phyloP scores from a whole-genome alignment of 2,113 vertebrate species.

The Anser brachyrhynchus region DNA sequence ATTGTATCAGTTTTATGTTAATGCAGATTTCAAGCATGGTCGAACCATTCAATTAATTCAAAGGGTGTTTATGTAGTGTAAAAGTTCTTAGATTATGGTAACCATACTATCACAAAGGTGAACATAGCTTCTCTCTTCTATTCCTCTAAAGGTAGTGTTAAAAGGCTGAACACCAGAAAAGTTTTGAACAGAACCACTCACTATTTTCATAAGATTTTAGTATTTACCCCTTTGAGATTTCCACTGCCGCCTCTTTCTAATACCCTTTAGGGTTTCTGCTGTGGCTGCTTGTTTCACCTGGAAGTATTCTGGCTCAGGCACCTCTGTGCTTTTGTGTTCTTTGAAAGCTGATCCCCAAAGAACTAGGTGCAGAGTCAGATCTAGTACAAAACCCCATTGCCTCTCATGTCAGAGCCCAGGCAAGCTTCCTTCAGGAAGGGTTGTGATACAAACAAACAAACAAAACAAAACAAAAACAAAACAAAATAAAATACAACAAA shows the following conservation, averaged over 20 bases:
- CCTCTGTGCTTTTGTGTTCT: not conserved
- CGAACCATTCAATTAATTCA: not conserved
- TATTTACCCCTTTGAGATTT: not conserved
- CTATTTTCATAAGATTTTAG: not conserved
- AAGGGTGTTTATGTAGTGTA: not conserved
- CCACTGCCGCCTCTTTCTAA: accelerated
- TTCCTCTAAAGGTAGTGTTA: not conserved
- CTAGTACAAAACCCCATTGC: too few relatives aligned
- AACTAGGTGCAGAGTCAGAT: too few relatives aligned
- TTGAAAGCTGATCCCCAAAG: too few relatives aligned
- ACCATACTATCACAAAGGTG: not conserved
- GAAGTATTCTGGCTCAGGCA: not conserved
- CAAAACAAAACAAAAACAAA: not conserved
- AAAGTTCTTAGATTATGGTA: not conserved
- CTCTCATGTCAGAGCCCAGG: not conserved
- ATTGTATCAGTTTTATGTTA: not conserved
- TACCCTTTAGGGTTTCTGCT: not conserved
- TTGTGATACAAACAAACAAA: not conserved
- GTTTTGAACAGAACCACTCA: not conserved
- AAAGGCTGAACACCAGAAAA: not conserved
- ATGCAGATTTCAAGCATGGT: not conserved
- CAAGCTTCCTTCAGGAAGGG: not conserved
- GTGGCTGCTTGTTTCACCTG: not conserved
- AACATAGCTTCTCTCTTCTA: not conserved
- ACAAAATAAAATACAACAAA: not conserved